Percentiles rank a stretch among this genome's conserved stretches.
phyloP scores from a whole-genome alignment of 2,888 invertebrate genomes.

The Kuschelorhynchus macadamiae region DNA sequence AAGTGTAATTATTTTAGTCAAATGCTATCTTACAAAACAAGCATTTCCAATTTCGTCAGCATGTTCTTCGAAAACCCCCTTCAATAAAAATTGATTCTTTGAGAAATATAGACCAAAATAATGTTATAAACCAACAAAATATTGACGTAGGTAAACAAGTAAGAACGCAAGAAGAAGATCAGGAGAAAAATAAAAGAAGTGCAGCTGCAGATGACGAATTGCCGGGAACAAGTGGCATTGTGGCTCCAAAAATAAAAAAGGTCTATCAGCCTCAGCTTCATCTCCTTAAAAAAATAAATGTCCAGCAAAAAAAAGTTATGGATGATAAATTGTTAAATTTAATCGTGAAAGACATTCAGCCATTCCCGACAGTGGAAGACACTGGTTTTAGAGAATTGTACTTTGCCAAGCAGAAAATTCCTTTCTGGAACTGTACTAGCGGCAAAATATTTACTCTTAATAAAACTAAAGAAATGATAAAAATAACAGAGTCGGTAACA shows the following conservation, averaged over 20 bases:
- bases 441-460: constrained; percentile 17
- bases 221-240: too few species aligned
- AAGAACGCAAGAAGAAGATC: too few species aligned
- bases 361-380: constrained; percentile 13
- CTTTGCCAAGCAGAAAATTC: constrained; percentile 34
- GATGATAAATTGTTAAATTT: neutral
- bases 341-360: constrained; percentile 8
- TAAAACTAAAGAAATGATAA: neutral
- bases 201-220: too few species aligned
- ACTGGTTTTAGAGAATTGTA: constrained; percentile 8
- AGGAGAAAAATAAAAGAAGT: too few species aligned
- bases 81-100: neutral
- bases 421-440: constrained; percentile 27
- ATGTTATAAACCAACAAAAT: too few species aligned
- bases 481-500: neutral
- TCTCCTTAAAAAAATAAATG: neutral
- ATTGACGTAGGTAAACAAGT: too few species aligned
- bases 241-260: neutral
- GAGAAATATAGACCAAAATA: too few species aligned
- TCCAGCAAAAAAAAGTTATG: neutral
- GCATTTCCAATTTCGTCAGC: neutral
- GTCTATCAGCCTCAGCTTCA: neutral
- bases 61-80: neutral
- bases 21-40: neutral
- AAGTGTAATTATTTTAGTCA: too few species aligned